Percentiles rank a stretch among this genome's conserved stretches.
These are phyloP conservation scores for Pantelozetes paolii DNA, from an alignment of 2,888 invertebrate genomes.

Conservation along the genomic window DNA sequence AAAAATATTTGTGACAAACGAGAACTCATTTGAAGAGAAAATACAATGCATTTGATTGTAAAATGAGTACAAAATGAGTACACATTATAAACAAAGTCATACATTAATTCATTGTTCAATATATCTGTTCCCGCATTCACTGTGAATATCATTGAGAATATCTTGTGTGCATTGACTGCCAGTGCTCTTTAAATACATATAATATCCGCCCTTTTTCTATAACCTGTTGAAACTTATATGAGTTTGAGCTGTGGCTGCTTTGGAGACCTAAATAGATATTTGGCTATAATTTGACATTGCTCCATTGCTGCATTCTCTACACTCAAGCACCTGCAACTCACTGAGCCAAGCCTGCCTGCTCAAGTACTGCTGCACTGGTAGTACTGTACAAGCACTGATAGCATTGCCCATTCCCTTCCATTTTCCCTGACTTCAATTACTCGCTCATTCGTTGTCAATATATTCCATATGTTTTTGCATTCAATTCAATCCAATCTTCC, in stretches of 20 bases:
- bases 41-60: no score
- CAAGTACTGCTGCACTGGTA: not conserved
- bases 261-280: slow-evolving; percentile 23
- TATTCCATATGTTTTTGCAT: slow-evolving; percentile 13
- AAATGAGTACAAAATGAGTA: no score
- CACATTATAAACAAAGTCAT: not conserved
- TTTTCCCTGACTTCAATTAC: not conserved
- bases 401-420: not conserved
- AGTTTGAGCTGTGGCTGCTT: slow-evolving; percentile 3
- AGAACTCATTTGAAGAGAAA: no score
- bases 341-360: not conserved
- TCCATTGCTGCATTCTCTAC: not conserved
- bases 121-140: not conserved
- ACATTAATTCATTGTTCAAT: not conserved
- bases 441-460: not conserved
- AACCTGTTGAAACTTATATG: slow-evolving; percentile 3
- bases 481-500: slow-evolving; percentile 13
- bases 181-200: not conserved
- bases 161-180: not conserved
- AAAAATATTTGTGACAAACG: no score
- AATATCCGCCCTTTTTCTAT: slow-evolving; percentile 21
- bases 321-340: not conserved
- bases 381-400: not conserved
- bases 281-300: slow-evolving; percentile 25
- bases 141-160: slow-evolving; percentile 12